A percentile compares a stretch with the other conserved stretches of the same genome.
phyloP scores from a whole-genome alignment of 92 coral and sea anemone species.

The Ricordea florida region DNA sequence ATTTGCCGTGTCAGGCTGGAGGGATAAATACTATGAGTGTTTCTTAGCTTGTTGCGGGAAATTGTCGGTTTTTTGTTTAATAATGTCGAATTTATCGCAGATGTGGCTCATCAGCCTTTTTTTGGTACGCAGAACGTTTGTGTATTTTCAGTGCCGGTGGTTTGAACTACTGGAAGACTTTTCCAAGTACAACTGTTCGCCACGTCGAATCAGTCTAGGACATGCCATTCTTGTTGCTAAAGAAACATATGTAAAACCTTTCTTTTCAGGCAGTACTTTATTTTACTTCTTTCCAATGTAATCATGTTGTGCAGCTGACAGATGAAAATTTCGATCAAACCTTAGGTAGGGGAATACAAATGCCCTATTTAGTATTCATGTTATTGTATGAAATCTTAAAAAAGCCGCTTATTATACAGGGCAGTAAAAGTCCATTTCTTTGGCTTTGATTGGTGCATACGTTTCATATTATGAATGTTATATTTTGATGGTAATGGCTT shows the following conservation, averaged over 20 bases:
- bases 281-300: conserved; percentile 41
- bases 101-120: conserved; percentile 63
- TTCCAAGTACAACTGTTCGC: background rate
- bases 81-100: conserved; percentile 65
- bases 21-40: conserved; percentile 66
- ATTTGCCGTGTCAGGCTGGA: conserved; percentile 79
- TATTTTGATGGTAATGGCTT: background rate
- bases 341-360: conserved; percentile 58
- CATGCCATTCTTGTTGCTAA: background rate
- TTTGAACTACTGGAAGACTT: conserved; percentile 6
- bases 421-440: background rate
- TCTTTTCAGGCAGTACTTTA: conserved; percentile 61
- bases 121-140: conserved; percentile 40
- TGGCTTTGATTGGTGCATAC: background rate
- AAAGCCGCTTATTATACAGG: background rate
- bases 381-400: conserved; percentile 6
- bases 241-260: background rate
- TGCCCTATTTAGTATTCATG: conserved; percentile 45
- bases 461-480: background rate
- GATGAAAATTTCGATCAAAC: conserved; percentile 73
- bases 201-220: background rate
- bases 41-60: conserved; percentile 2
- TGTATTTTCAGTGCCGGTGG: background rate
- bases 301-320: conserved; percentile 65
- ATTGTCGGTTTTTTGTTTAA: conserved; percentile 42